These are phyloP conservation scores for Crax fasciolata DNA, from an alignment of 2,797 vertebrate genomes.

Conservation along the genomic window DNA sequence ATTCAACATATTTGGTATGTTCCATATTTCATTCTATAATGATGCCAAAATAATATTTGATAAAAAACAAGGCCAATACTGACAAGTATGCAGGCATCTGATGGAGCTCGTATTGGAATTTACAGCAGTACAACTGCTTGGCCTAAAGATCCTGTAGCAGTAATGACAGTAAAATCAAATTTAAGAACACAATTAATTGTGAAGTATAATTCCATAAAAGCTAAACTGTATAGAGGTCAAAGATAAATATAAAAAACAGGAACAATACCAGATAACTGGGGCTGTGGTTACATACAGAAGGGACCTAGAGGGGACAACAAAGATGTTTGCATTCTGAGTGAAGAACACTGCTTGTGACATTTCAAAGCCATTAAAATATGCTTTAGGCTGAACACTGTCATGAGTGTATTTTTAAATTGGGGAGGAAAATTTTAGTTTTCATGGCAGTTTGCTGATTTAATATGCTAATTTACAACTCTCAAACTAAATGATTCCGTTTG, in stretches of 20 bases:
- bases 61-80: rapidly evolving
- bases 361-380: slow-evolving; percentile 70
- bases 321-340: slow-evolving; percentile 56
- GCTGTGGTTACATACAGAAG: slow-evolving; percentile 28
- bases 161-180: background rate
- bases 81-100: background rate
- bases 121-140: background rate
- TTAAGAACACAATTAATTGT: background rate
- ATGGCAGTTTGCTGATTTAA: slow-evolving; percentile 70
- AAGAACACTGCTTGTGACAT: slow-evolving; percentile 57
- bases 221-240: background rate
- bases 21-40: background rate
- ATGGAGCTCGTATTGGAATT: background rate
- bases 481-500: slow-evolving; percentile 53
- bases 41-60: background rate
- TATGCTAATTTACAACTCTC: slow-evolving; percentile 49
- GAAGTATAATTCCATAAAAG: background rate
- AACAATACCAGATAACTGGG: slow-evolving; percentile 46
- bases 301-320: slow-evolving; percentile 23
- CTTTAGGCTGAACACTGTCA: slow-evolving; percentile 32
- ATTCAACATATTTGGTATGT: background rate
- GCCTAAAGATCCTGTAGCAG: background rate
- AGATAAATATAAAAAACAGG: background rate
- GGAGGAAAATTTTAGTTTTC: background rate
- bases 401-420: slow-evolving; percentile 20